These are phyloP conservation scores for Callospermophilus lateralis DNA, from an alignment of 2,113 vertebrate species.

Conservation along the genomic window DNA sequence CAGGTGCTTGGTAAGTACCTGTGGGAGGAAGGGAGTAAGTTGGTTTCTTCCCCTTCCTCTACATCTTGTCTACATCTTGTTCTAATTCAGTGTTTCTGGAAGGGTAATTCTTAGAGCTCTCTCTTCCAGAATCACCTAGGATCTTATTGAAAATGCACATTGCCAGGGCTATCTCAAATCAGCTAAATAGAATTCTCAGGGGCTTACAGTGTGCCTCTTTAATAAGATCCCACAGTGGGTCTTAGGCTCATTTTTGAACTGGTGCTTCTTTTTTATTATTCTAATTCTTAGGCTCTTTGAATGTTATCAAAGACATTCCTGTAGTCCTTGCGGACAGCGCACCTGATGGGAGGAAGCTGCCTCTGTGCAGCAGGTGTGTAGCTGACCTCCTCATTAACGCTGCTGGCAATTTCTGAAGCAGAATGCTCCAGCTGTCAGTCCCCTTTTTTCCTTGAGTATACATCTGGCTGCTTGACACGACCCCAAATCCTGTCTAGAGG, in stretches of 20 bases:
- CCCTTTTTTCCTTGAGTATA: not conserved
- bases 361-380: slow-evolving; percentile 56
- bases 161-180: not conserved
- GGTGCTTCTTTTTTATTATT: slow-evolving; percentile 35
- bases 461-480: slow-evolving; percentile 61
- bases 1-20: not conserved
- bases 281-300: slow-evolving; percentile 53
- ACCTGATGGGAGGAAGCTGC: slow-evolving; percentile 62
- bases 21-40: not conserved
- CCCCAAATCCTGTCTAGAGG: slow-evolving; percentile 41
- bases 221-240: not conserved
- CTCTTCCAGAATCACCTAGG: not conserved
- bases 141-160: slow-evolving; percentile 20
- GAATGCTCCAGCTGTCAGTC: slow-evolving; percentile 55
- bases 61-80: not conserved
- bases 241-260: not conserved
- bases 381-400: slow-evolving; percentile 58
- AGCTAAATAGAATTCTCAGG: not conserved
- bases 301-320: slow-evolving; percentile 68
- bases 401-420: slow-evolving; percentile 26
- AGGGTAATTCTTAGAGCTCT: not conserved
- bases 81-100: not conserved
- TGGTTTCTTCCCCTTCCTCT: not conserved
- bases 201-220: not conserved
- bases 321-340: slow-evolving; percentile 10